Conservation (phyloP, 2,113 vertebrate genomes). For the Chinchilla lanigera region DNA sequence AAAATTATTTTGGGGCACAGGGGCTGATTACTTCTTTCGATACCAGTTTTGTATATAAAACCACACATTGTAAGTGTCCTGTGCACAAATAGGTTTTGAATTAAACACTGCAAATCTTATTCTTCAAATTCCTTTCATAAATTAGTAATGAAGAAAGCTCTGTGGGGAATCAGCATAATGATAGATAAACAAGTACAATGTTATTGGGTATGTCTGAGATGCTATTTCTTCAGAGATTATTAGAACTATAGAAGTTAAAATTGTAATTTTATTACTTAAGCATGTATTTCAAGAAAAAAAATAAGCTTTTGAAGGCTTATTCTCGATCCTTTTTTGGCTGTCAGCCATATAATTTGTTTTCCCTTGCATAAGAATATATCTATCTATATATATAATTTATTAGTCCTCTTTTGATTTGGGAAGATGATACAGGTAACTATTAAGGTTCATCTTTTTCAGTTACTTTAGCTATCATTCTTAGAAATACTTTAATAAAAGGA, state of each 20-base stretch:
- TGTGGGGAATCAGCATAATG: neutral
- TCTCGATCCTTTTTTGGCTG: neutral
- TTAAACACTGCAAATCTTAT: neutral
- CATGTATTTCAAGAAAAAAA: neutral
- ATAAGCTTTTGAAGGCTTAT: neutral
- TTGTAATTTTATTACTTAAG: neutral
- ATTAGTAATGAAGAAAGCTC: neutral
- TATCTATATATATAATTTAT: neutral
- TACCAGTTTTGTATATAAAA: neutral
- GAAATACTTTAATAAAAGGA: constrained; percentile 40
- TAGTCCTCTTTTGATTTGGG: constrained; percentile 46
- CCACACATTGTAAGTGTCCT: neutral
- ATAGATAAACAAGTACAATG: neutral
- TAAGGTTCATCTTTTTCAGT: constrained; percentile 4
- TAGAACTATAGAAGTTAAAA: neutral
- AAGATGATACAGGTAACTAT: neutral
- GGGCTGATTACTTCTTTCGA: neutral
- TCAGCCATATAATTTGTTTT: neutral
- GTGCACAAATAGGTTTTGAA: neutral
- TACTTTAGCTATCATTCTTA: constrained; percentile 27
- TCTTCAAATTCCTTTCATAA: neutral
- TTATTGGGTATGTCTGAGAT: neutral
- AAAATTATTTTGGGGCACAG: neutral
- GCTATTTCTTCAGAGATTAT: neutral
- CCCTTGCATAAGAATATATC: neutral